phyloP scores from a whole-genome alignment of 2,113 vertebrate species.

The Syrrhaptes paradoxus region DNA sequence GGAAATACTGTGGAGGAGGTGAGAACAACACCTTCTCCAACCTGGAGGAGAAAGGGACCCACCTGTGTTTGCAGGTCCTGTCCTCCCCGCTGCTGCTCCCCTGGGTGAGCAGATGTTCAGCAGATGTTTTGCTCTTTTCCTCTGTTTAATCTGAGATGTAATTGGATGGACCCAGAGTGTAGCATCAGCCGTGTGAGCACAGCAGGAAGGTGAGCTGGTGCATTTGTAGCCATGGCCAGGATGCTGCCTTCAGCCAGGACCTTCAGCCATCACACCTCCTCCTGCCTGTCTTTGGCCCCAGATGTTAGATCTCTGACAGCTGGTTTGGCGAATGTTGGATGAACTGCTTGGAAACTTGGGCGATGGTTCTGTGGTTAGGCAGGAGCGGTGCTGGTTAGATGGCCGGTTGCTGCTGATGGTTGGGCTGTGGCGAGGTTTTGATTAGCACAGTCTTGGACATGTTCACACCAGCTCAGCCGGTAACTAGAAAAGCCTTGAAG shows the following conservation, averaged over 20 bases:
- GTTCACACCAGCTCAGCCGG: not conserved
- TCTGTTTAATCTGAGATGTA: not conserved
- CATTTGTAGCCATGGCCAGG: not conserved
- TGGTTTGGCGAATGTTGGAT: not conserved
- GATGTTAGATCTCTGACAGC: not conserved
- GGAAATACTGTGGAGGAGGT: not conserved
- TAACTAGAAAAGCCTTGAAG: not conserved
- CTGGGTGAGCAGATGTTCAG: not conserved
- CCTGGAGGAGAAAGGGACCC: not conserved
- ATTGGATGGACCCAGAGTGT: not conserved
- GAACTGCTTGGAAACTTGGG: not conserved
- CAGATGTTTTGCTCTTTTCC: not conserved
- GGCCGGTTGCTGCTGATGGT: not conserved
- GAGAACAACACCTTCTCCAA: not conserved
- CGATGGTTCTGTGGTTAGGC: not conserved
- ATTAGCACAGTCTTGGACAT: not conserved
- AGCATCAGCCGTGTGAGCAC: fast-evolving
- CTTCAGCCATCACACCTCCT: fast-evolving
- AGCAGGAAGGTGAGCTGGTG: not conserved
- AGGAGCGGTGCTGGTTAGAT: not conserved
- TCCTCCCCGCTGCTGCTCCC: not conserved
- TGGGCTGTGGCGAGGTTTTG: not conserved
- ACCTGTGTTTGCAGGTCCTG: not conserved
- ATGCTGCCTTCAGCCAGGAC: not conserved
- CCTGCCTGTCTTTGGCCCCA: not conserved